Conservation (phyloP, 2,888 invertebrate genomes). For the Eucera pruinosa region DNA sequence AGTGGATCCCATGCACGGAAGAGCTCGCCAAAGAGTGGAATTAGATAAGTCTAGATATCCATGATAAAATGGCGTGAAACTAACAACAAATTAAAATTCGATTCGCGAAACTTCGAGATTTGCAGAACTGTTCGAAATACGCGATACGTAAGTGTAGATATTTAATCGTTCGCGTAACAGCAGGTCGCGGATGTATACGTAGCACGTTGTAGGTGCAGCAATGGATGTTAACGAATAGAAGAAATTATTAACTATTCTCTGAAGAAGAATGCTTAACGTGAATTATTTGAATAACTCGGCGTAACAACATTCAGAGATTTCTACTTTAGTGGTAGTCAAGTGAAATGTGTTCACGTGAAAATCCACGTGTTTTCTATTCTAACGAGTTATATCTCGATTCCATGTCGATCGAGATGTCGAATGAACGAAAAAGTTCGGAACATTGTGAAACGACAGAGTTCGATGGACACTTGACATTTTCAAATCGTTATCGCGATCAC, state of each 20-base stretch:
- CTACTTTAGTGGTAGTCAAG: slow-evolving; percentile 13
- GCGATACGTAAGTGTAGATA: slow-evolving; percentile 32
- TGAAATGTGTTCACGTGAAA: neutral
- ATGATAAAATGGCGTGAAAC: slow-evolving; percentile 8
- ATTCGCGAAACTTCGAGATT: neutral
- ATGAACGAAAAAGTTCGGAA: slow-evolving; percentile 8
- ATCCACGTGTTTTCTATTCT: slow-evolving; percentile 7
- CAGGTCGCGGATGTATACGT: slow-evolving; percentile 17
- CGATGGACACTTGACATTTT: slow-evolving; percentile 9
- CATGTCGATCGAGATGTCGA: neutral
- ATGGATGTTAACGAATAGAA: slow-evolving; percentile 33
- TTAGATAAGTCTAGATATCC: slow-evolving; percentile 58
- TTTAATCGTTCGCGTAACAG: slow-evolving; percentile 5
- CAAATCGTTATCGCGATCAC: slow-evolving; percentile 18
- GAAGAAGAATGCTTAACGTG: slow-evolving; percentile 3
- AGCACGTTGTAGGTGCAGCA: slow-evolving; percentile 17
- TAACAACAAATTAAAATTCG: neutral
- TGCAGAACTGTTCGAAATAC: slow-evolving; percentile 15
- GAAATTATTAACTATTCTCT: slow-evolving; percentile 17
- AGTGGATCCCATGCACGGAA: slow-evolving; percentile 80
- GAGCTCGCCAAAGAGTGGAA: slow-evolving; percentile 81
- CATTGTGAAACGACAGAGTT: no score
- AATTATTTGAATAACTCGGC: slow-evolving; percentile 29
- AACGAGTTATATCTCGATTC: neutral
- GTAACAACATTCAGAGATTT: slow-evolving; percentile 8